These are phyloP conservation scores for Enteromius afrohamiltoni DNA, from an alignment of 2,797 vertebrate species.

Conservation along the genomic window DNA sequence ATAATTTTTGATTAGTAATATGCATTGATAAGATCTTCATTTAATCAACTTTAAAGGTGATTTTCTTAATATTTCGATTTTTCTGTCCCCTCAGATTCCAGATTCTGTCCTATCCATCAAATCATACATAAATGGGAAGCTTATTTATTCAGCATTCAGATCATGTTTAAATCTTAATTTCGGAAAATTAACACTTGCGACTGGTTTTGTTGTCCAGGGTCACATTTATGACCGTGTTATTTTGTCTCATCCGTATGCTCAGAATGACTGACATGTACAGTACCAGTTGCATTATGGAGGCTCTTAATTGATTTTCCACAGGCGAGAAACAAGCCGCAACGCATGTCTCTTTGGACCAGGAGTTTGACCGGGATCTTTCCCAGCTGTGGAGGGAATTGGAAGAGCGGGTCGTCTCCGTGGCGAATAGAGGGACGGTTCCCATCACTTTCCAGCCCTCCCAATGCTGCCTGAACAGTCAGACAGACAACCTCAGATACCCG, in stretches of 20 bases:
- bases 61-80: no score
- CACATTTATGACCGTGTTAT: not conserved
- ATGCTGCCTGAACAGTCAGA: constrained; percentile 91
- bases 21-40: no score
- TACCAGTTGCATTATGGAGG: not conserved
- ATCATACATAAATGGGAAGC: no score
- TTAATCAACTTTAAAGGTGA: no score
- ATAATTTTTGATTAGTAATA: no score
- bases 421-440: constrained; percentile 84
- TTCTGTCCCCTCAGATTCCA: no score
- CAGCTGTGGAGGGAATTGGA: constrained; percentile 92
- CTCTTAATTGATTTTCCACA: constrained; percentile 58
- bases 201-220: no score
- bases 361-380: constrained; percentile 88
- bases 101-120: no score
- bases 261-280: not conserved
- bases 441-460: constrained; percentile 87
- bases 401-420: constrained; percentile 86
- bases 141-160: no score
- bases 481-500: constrained; percentile 90
- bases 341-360: constrained; percentile 93
- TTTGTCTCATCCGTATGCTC: not conserved
- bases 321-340: constrained; percentile 98
- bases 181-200: no score
- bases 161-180: no score